Base-by-base conservation (phyloP, 2,888 invertebrate genomes). In the Protodeltote pygarga region DNA sequence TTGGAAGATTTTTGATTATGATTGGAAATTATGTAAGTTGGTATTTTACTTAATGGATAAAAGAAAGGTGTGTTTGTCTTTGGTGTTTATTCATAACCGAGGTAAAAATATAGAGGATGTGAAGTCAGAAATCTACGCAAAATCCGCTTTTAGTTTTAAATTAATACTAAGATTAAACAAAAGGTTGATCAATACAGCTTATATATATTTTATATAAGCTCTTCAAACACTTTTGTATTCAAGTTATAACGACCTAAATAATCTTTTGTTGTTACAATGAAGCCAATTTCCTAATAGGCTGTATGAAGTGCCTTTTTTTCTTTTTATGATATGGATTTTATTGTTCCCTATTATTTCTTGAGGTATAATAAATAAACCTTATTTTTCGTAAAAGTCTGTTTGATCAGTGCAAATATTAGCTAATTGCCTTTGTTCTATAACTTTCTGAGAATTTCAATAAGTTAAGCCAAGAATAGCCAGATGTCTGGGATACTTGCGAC, bases 221-320 rank as follows among this genome's bases (percentile, higher is more conserved):
- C 49, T 47, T 46, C 41, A 27, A 53, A 39, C 51, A 34, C 44
- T 28, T 50, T 54, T 52, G 37, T 63, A 44, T 59, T 41, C 65
- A 13, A 10, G 24, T 24, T 47, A 31, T 31, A 49, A 17, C 17
- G 32, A 27, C 24, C 11, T 25, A 24, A 44, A 62, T 34, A 41
- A 25, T 27, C 52, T 48, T 38, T 65, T 65, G 55, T 60, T 65
- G 42, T 55, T 37, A 47, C 47, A 48, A 64, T 55, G 50, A 44
- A 52, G 41, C 53, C 33, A 46, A 47, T 63, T 48, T 44, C 27
- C 15, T 55, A 42, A 51, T 55, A 35, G 32, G 20, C 44, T 42
- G 24, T 54, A 44, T 46, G 19, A 48, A 50, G 48, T 44, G 24
- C 28, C 4, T 57, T 34, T 28, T 32, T 34, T 41, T 50, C 32